These are phyloP conservation scores for Australoheros scitulus DNA, from an alignment of 2,113 vertebrate genomes.

Conservation along the genomic window DNA sequence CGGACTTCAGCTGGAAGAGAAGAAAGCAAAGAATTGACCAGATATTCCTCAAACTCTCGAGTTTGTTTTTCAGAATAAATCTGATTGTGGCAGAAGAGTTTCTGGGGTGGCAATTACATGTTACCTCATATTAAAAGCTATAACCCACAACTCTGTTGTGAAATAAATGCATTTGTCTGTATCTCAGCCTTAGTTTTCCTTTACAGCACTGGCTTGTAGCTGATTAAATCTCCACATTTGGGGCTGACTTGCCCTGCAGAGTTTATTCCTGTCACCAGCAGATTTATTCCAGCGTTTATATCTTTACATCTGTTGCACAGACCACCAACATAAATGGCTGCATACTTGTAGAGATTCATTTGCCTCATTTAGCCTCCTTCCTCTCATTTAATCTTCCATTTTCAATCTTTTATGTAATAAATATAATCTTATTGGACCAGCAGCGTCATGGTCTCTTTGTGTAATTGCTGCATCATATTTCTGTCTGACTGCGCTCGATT, in stretches of 20 bases:
- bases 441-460: background rate
- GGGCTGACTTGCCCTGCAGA: background rate
- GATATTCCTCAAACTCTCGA: too few relatives aligned
- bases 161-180: background rate
- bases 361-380: background rate
- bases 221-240: slow-evolving; percentile 1
- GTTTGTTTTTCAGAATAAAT: background rate
- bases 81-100: background rate
- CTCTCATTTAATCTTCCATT: background rate
- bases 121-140: background rate
- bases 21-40: background rate
- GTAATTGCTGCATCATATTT: slow-evolving; percentile 5
- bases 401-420: background rate
- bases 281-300: background rate
- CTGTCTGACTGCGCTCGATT: background rate
- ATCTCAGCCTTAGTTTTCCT: background rate
- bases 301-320: background rate
- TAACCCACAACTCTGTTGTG: background rate
- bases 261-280: background rate
- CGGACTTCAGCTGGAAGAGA: background rate
- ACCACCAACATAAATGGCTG: background rate
- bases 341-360: background rate
- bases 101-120: background rate
- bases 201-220: background rate
- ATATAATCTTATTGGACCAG: background rate